These are phyloP conservation scores for Dasyprocta punctata DNA, from an alignment of 2,113 vertebrate species.

Conservation along the genomic window DNA sequence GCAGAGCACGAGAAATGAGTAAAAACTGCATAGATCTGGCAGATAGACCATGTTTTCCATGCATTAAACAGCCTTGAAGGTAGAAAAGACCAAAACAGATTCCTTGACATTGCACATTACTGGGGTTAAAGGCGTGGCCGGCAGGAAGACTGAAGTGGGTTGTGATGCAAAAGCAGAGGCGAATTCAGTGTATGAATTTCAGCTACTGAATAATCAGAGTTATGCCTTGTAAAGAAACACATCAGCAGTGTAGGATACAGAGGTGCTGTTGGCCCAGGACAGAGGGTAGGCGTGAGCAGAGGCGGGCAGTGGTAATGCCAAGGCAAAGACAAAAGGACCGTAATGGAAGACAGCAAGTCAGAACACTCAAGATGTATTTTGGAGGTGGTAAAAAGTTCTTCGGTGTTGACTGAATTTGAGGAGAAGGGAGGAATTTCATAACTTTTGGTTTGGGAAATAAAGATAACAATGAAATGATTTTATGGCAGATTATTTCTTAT, in stretches of 20 bases:
- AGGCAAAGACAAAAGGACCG: not conserved
- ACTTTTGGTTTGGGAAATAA: conserved; percentile 16
- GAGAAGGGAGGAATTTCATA: conserved; percentile 7
- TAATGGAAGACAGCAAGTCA: no score
- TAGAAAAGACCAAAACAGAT: not conserved
- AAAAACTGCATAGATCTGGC: not conserved
- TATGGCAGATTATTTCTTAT: conserved; percentile 47
- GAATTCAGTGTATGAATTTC: not conserved
- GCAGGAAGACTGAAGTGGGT: not conserved
- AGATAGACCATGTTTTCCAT: not conserved
- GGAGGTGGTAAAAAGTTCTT: not conserved
- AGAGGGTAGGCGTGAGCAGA: not conserved
- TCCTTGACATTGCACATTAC: not conserved
- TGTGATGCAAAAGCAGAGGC: not conserved
- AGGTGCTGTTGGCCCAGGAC: not conserved
- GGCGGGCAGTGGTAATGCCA: not conserved
- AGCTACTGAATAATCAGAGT: not conserved
- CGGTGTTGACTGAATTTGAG: not conserved
- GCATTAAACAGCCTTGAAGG: not conserved
- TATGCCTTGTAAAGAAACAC: not conserved
- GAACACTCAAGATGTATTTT: not conserved
- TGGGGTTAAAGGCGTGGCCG: not conserved
- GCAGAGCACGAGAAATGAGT: not conserved
- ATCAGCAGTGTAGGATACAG: not conserved
- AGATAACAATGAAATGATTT: conserved; percentile 35